These are phyloP conservation scores for Pollenia amentaria DNA, from an alignment of 2,888 invertebrate species.

Conservation along the genomic window DNA sequence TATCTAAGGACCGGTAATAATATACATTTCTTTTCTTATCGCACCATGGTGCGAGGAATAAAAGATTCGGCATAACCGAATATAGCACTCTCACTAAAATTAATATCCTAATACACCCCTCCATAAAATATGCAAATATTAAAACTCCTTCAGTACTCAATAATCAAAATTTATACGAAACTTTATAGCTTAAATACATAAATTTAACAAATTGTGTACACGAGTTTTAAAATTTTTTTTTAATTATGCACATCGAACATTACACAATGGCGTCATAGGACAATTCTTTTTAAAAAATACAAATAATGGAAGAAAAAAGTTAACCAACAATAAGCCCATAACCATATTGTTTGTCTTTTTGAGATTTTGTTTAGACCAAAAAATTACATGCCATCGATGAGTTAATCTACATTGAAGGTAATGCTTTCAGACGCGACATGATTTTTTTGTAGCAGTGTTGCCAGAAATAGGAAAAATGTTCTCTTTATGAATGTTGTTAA, in stretches of 20 bases:
- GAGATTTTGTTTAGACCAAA: background rate
- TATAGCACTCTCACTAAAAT: no score
- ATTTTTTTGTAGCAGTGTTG: background rate
- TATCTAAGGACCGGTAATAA: no score
- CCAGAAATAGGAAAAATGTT: no score
- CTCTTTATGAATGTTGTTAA: no score
- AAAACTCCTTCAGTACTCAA: background rate
- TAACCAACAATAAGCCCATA: background rate
- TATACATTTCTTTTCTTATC: no score
- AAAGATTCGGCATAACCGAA: no score
- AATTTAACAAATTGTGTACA: background rate
- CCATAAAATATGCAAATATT: background rate
- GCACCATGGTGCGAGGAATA: no score
- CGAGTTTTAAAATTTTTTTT: background rate
- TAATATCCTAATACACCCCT: background rate
- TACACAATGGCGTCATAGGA: constrained; percentile 43
- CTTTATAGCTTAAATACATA: background rate
- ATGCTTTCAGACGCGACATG: constrained; percentile 24
- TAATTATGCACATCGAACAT: constrained; percentile 49
- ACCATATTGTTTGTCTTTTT: background rate
- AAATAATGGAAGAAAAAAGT: background rate
- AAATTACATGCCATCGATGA: constrained; percentile 6
- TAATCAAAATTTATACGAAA: background rate
- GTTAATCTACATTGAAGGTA: constrained; percentile 14
- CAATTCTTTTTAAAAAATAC: background rate